Base-by-base conservation (phyloP, 1,140 invertebrate species). In the Phymastichus coffea region DNA sequence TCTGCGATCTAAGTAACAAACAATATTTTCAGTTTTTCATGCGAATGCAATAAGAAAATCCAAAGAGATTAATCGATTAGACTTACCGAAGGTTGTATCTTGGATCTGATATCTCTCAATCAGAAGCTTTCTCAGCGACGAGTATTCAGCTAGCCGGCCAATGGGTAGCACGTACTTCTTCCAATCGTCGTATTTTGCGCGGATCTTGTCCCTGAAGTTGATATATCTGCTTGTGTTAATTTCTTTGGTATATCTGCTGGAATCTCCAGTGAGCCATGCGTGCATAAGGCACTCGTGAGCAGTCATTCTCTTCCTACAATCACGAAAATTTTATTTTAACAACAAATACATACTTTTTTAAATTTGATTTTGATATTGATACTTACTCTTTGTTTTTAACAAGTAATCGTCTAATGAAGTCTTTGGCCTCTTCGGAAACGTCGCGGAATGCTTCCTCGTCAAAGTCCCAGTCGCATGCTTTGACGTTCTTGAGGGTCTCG, bases 391-490 rank as follows among this genome's bases (percentile, higher is more conserved):
- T 97, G 73, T 94, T 94, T 76, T 95, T 95, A 25, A 97, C 79
- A 1, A 99, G 84, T 55, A 99, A 82, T 72, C 91, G 87, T 54
- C 88, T 86, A 77, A 99, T 99, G 75, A 99, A 99, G 81, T 99
- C 98, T 82, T 96, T 98, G 63, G 90, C 98, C 77, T 98, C 93
- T 43, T 95, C 92, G 1, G 97, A 99, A 44, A 99, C 93, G 67
- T 90, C 87, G 4, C 87, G 82, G 80, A 98, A 97, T 17, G 96
- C 90, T 74, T 95, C 91, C 72, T 92, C 89, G 77, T 99, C 95
- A 81, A 99, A 99, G 82, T 97, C 94, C 96, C 96, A 99, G 76
- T 99, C 95, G 73, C 96, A 98, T 20, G 92, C 90, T 77, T 96
- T 97, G 1, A 99, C 97, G 77, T 99, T 99, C 77, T 98, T 97